These are phyloP conservation scores for Aphelenchoides fujianensis DNA, from an alignment of 1,140 invertebrate genomes.

Conservation along the genomic window DNA sequence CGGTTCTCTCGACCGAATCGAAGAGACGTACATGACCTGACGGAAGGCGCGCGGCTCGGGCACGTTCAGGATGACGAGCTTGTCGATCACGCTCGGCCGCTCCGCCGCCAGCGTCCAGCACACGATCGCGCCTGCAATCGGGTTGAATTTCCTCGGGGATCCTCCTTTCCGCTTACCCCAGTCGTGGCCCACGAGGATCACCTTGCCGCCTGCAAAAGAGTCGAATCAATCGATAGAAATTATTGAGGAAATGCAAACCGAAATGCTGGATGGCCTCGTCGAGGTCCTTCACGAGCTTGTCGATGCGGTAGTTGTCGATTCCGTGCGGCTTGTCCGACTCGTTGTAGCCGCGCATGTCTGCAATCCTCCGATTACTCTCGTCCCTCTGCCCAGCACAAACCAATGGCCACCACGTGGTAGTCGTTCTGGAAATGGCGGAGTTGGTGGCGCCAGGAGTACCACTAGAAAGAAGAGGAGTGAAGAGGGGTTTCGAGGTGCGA, in stretches of 20 bases:
- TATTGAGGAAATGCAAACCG: too few relatives aligned
- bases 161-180: too few relatives aligned
- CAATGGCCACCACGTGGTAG: conserved; percentile 68
- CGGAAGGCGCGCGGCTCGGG: conserved; percentile 69
- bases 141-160: background rate
- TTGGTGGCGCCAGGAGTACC: conserved; percentile 66
- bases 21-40: background rate
- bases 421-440: conserved; percentile 69
- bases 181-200: conserved; percentile 72
- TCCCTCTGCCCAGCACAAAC: too few relatives aligned
- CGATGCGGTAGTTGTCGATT: conserved; percentile 68
- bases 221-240: too few relatives aligned
- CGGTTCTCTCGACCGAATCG: too few relatives aligned
- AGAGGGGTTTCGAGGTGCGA: too few relatives aligned
- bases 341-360: conserved; percentile 45
- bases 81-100: conserved; percentile 71
- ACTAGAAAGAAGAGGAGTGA: background rate
- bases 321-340: conserved; percentile 59
- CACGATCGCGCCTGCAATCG: conserved; percentile 74
- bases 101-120: conserved; percentile 72
- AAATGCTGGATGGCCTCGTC: conserved; percentile 71
- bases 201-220: too few relatives aligned
- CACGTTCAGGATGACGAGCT: conserved; percentile 73
- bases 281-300: conserved; percentile 71
- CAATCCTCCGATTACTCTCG: conserved; percentile 44